Percentiles rank a stretch among this genome's conserved stretches.
These are phyloP conservation scores for Microcebus griseorufus DNA, from an alignment of 2,113 vertebrate species.

Conservation along the genomic window DNA sequence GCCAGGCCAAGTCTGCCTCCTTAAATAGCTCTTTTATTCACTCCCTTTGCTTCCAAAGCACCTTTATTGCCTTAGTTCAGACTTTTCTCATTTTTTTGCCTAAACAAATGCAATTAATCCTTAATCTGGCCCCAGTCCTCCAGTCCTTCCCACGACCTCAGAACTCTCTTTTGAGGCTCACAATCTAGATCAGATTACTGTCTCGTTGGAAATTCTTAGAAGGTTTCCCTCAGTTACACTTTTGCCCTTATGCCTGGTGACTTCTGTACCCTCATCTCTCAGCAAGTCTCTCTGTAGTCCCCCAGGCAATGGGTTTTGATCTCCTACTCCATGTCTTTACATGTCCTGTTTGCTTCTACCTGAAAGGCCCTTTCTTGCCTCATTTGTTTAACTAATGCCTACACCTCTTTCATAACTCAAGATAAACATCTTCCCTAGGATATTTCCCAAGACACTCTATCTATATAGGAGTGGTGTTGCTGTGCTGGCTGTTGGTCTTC, in stretches of 20 bases:
- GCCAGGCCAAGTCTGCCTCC: background rate
- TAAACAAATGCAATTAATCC: background rate
- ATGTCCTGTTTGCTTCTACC: background rate
- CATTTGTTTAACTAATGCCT: background rate
- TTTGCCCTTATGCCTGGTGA: background rate
- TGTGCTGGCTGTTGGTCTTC: background rate
- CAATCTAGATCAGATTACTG: background rate
- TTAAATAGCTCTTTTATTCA: background rate
- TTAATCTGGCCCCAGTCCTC: background rate
- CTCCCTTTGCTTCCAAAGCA: background rate
- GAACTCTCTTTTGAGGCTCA: background rate
- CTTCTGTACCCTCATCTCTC: background rate
- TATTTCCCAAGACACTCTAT: background rate
- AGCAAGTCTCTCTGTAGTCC: background rate
- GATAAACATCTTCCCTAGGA: background rate
- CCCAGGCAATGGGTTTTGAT: background rate
- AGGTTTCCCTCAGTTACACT: background rate
- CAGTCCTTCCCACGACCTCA: background rate
- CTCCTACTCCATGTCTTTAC: background rate
- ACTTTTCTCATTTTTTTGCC: background rate
- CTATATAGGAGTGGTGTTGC: background rate
- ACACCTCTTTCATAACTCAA: background rate
- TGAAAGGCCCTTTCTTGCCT: background rate
- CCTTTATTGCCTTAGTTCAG: background rate
- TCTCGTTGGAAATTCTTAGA: background rate